Conservation (phyloP, 2,797 vertebrate genomes). For the Carapus acus region DNA sequence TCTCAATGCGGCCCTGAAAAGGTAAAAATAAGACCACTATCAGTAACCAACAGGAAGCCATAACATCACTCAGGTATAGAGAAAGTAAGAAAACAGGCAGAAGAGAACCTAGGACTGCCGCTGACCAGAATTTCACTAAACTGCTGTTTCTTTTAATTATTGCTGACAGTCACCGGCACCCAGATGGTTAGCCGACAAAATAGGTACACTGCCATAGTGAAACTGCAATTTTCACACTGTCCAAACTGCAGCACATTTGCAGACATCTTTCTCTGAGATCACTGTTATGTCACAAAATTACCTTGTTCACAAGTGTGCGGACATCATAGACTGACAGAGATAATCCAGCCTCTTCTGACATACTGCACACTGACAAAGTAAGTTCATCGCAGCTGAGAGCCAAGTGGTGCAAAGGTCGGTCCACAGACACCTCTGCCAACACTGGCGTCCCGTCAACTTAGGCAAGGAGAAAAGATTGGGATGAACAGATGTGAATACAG, state of each 20-base stretch:
- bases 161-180: too few relatives aligned
- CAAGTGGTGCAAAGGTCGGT: conserved; percentile 80
- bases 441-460: conserved; percentile 62
- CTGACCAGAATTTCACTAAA: too few relatives aligned
- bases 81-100: too few relatives aligned
- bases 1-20: conserved; percentile 76
- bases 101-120: too few relatives aligned
- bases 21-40: background rate
- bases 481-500: too few relatives aligned
- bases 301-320: conserved; percentile 89
- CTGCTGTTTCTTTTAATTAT: too few relatives aligned
- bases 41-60: background rate
- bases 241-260: too few relatives aligned
- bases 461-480: background rate
- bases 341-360: conserved; percentile 68
- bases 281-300: conserved; percentile 47
- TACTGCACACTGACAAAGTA: conserved; percentile 84
- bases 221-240: too few relatives aligned
- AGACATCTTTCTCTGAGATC: background rate
- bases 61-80: too few relatives aligned
- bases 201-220: too few relatives aligned
- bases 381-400: conserved; percentile 90
- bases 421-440: conserved; percentile 72
- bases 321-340: conserved; percentile 86
- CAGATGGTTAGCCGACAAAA: too few relatives aligned